Base-by-base conservation (phyloP, 2,888 invertebrate species). In the Andrena marginata region DNA sequence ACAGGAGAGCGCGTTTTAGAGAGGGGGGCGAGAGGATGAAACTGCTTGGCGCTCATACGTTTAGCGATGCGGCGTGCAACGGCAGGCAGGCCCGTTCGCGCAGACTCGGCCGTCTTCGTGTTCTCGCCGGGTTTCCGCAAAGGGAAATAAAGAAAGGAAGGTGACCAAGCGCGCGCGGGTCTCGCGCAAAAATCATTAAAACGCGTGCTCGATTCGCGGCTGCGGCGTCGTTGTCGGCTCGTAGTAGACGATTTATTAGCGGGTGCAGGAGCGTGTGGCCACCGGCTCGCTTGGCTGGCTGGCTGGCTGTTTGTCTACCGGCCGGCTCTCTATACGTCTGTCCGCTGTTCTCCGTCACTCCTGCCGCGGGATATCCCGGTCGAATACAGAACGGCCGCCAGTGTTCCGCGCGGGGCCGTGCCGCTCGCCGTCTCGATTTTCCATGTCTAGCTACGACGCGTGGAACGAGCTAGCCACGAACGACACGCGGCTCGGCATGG, bases 131-230 rank as follows among this genome's bases (percentile, higher is more conserved):
- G 82, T 85, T 89, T 87, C 81, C 86, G 86, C 81, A 72, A 88
- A 89, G 89, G 85, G 87, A 84, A 90, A 90, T 88, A 89, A 90
- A 89, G 88, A 89, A 89, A 86, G 88, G 89, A 84, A 88, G 85
- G 87, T 85, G 80, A 80, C 80, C 78, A 85, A 82, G 85, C 85
- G 86, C 81, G 84, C 85, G 85, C 87, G 87, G 84, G 86, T 77
- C 77, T 87, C 88, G 85, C 85, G 87, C 88, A 91, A 91, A 91
- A 91, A 91, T 91, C 91, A 88, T 91, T 91, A 91, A 91, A 91
- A 90, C 91, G 89, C 87, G 88, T 84, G 87, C 80, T 82, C 83
- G 86, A 85, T 85, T 82, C 80, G 87, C 87, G 81, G 74, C 80
- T 73, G 85, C 84, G 82, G 87, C 87, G 82, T 86, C 77, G 87